Evolutionary conservation across 92 coral and sea anemone species (phyloP), one percentile per base, ranked within the genome.

Genomic region (Zoanthus gigantus): DNA sequence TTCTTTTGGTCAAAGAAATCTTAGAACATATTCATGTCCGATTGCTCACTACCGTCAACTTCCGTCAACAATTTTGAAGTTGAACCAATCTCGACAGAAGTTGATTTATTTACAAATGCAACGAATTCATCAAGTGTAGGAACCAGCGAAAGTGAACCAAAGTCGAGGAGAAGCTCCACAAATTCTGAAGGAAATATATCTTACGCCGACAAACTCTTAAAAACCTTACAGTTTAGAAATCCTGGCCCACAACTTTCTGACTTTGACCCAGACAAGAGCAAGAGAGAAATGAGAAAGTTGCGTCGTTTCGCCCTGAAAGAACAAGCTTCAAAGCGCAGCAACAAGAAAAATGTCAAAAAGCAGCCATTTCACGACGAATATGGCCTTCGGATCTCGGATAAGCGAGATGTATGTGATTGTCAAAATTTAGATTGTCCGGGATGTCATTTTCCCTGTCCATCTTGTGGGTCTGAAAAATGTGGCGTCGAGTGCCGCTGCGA

Each of bases 401-500:
- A 92, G 54, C 86, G 87, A 65, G 99, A 97, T 87, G 92, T 94
- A 8, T 97, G 99, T 77, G 99, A 97, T 78, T 97, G 99, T 84
- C 99, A 97, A 72, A 93, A 95, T 74, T 67, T 81, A 29, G 88
- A 97, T 79, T 97, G 99, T 65, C 96, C 98, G 1, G 99, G 99
- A 0, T 97, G 99, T 29, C 99, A 97, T 75, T 95, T 94, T 84
- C 98, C 99, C 0, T 97, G 99, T 46, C 71, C 92, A 15, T 93
- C 99, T 4, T 97, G 99, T 87, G 98, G 99, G 7, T 97, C 99
- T 45, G 99, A 95, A 79, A 97, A 97, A 73, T 97, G 99, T 72
- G 99, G 99, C 3, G 92, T 95, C 15, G 99, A 97, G 74, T 97
- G 99, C 54, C 95, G 99, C 10, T 97, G 99, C 67, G 92, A 91